phyloP scores from a whole-genome alignment of 2,797 vertebrate species.

The Monodelphis domestica region DNA sequence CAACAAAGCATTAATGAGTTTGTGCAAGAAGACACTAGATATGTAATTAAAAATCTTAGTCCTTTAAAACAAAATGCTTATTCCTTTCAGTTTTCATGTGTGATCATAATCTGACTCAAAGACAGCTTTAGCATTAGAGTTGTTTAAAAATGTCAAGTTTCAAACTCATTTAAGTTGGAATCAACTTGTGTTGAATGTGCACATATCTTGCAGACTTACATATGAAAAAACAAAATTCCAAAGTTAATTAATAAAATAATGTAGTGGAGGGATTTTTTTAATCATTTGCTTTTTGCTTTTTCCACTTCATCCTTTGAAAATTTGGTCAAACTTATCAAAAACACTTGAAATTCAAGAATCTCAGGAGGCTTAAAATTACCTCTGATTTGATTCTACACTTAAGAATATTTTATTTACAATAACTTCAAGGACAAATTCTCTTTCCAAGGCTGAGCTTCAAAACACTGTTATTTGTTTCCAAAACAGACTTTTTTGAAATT shows the following conservation, averaged over 20 bases:
- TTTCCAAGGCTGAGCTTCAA: conserved; percentile 64
- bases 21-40: background rate
- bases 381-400: conserved; percentile 44
- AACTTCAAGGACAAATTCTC: conserved; percentile 68
- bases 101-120: background rate
- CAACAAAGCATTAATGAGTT: conserved; percentile 1
- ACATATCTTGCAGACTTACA: background rate
- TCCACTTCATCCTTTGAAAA: conserved; percentile 32
- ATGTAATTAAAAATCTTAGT: background rate
- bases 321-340: conserved; percentile 8
- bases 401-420: conserved; percentile 59
- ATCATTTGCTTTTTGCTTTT: conserved; percentile 39
- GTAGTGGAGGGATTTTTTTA: background rate
- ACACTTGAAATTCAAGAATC: conserved; percentile 11
- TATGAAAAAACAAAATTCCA: conserved; percentile 21
- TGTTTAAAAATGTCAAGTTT: conserved; percentile 12
- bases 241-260: conserved; percentile 28
- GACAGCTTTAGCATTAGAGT: background rate
- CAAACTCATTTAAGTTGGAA: conserved; percentile 27
- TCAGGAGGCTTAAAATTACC: conserved; percentile 55
- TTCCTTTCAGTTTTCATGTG: background rate
- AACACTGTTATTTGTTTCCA: conserved; percentile 55
- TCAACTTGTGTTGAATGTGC: conserved; percentile 32
- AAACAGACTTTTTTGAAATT: conserved; percentile 51
- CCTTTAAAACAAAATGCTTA: conserved; percentile 28